These are phyloP conservation scores for Gasteruption jaculator DNA, from an alignment of 2,888 invertebrate genomes.

Conservation along the genomic window DNA sequence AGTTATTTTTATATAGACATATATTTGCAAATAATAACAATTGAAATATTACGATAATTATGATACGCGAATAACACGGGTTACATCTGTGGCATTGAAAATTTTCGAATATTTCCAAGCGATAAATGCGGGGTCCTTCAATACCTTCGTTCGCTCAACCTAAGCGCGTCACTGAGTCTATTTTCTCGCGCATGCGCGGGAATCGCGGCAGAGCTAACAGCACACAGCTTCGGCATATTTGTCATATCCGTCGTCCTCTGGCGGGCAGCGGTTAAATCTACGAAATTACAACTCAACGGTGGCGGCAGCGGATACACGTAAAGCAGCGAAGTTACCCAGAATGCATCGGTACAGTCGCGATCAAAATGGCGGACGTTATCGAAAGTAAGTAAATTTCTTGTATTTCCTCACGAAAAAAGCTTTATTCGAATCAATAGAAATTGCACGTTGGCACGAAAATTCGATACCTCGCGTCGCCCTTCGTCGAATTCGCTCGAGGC, in stretches of 20 bases:
- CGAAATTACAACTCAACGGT: conserved; percentile 13
- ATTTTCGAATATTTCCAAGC: conserved; percentile 11
- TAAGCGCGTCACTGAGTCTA: too few relatives aligned
- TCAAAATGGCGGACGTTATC: conserved; percentile 78
- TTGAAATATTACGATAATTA: too few relatives aligned
- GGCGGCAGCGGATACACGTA: conserved; percentile 35
- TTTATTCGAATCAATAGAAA: too few relatives aligned
- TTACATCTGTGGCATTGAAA: conserved; percentile 1
- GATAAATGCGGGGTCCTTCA: not conserved
- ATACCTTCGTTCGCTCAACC: too few relatives aligned
- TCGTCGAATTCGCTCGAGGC: conserved; percentile 14
- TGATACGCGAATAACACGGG: not conserved
- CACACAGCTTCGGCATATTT: conserved; percentile 1
- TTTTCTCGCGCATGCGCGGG: too few relatives aligned
- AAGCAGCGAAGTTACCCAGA: conserved; percentile 39
- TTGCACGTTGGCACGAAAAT: conserved; percentile 14
- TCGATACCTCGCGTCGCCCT: conserved; percentile 18
- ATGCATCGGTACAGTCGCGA: conserved; percentile 53
- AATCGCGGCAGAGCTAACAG: too few relatives aligned
- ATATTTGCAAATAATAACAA: too few relatives aligned
- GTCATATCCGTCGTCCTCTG: conserved; percentile 11
- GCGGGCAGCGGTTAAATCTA: conserved; percentile 11
- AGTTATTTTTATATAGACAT: too few relatives aligned
- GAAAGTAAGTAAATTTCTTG: conserved; percentile 67
- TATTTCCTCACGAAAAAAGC: conserved; percentile 40